Evolutionary conservation across 2,888 invertebrate genomes (phyloP).

Genomic region (Amblyjoppa fuscipennis): DNA sequence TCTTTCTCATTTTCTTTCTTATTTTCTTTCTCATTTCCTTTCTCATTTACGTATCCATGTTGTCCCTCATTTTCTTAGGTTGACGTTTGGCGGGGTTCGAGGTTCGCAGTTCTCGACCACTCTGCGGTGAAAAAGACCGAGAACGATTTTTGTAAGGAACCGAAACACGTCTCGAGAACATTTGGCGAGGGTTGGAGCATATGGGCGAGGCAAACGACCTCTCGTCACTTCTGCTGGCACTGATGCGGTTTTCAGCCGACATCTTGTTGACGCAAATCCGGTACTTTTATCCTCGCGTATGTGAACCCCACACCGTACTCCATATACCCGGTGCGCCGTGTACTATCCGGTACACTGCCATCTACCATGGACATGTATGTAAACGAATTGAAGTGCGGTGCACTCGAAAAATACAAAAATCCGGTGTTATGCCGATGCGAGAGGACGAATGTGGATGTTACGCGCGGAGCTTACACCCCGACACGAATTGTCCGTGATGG

Average conservation of each 20-base stretch:
- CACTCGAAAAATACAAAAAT: conserved; percentile 47
- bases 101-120: background rate
- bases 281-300: conserved; percentile 49
- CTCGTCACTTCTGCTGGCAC: conserved; percentile 16
- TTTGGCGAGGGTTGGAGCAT: conserved; percentile 55
- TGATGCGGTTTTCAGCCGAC: conserved; percentile 9
- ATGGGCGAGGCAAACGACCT: conserved; percentile 33
- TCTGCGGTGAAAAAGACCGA: background rate
- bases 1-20: too few relatives aligned
- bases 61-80: background rate
- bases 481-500: background rate
- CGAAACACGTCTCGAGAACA: conserved; percentile 52
- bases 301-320: conserved; percentile 10
- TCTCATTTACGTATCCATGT: too few relatives aligned
- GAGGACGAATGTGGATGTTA: conserved; percentile 1
- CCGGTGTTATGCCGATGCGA: conserved; percentile 27
- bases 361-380: conserved; percentile 8
- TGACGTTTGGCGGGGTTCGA: background rate
- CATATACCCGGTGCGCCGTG: background rate
- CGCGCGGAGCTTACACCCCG: conserved; percentile 1
- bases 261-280: conserved; percentile 39
- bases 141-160: conserved; percentile 20
- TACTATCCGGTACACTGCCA: background rate
- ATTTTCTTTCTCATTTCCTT: background rate
- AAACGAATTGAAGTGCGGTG: conserved; percentile 22